Base-by-base conservation (phyloP, 2,888 invertebrate species). In the Dynastes grantii region DNA sequence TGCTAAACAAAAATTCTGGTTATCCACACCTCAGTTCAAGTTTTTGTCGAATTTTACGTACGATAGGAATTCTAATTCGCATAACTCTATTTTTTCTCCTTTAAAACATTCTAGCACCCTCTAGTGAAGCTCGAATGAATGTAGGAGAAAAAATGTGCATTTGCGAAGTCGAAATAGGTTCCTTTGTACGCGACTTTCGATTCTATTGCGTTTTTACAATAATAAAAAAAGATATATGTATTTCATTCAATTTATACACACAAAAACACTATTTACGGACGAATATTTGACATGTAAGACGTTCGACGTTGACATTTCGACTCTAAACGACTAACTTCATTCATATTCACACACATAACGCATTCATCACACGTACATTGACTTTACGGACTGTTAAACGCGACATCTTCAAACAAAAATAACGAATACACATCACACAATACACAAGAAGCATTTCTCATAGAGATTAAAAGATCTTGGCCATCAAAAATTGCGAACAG, bases 1-100 rank as follows among this genome's bases (percentile, higher is more conserved):
- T 87, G 87, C 88, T 87, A 89, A 87, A 89, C 88, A 89, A 88
- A 88, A 86, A 84, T 86, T 88, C 87, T 84, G 88, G 87, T 87
- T 87, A 84, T 86, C 89, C 89, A 89, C 83, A 88, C 88, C 85
- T 89, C 75, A 82, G 88, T 89, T 88, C 80, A 75, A 79, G 84
- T 86, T 87, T 81, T 85, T 85, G 32, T 37, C 67, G 58, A 58
- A 55, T 37, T 11, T 27, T 55, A 45, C 67, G 68, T 76, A 63
- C 45, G 13, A 22, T 64, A 4, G 37, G 65, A 63, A 73, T 58
- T 13, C 27, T 68, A 27, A n/a, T 40, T 16, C 16, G n/a, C 49
- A 61, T 16, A 37, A 40, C 5, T 40, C 40, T 8, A 40, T 1
- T 45, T 45, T 2, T 11, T 8, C 45, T 45, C 11, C 45, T 45